These are phyloP conservation scores for Gymnosoma rotundatum DNA, from an alignment of 2,888 invertebrate species.

Conservation along the genomic window DNA sequence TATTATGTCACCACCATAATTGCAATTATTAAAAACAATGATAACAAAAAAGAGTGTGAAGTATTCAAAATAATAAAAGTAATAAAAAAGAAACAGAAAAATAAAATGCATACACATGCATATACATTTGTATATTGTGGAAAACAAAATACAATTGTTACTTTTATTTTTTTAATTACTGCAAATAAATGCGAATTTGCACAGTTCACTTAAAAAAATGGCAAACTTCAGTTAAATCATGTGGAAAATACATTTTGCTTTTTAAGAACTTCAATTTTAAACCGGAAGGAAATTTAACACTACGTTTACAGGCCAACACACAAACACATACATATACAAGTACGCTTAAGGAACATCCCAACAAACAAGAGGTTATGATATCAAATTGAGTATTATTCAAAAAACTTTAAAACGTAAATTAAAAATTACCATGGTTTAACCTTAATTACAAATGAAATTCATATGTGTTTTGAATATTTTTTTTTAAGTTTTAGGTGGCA, in stretches of 20 bases:
- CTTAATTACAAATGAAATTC: too few relatives aligned
- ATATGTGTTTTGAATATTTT: too few relatives aligned
- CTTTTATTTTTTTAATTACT: conserved; percentile 12
- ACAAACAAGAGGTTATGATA: too few relatives aligned
- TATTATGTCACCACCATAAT: conserved; percentile 26
- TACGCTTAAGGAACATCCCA: too few relatives aligned
- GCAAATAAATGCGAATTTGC: not conserved
- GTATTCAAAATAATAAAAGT: conserved; percentile 1
- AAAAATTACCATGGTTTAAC: too few relatives aligned
- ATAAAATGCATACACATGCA: not conserved
- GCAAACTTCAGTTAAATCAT: conserved; percentile 55
- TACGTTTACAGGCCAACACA: conserved; percentile 9
- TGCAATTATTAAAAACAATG: conserved; percentile 25
- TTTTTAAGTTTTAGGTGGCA: too few relatives aligned
- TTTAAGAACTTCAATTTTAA: conserved; percentile 34
- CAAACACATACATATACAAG: not conserved
- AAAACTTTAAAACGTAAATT: too few relatives aligned
- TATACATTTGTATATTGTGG: not conserved
- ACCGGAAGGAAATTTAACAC: conserved; percentile 67
- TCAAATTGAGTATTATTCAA: too few relatives aligned
- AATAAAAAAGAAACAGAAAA: not conserved
- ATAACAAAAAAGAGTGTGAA: not conserved
- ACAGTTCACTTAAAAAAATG: conserved; percentile 4
- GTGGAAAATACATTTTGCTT: conserved; percentile 42
- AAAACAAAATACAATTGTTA: not conserved